These are phyloP conservation scores for Ichneumoninae sp. DNA, from an alignment of 2,888 invertebrate species.

Conservation along the genomic window DNA sequence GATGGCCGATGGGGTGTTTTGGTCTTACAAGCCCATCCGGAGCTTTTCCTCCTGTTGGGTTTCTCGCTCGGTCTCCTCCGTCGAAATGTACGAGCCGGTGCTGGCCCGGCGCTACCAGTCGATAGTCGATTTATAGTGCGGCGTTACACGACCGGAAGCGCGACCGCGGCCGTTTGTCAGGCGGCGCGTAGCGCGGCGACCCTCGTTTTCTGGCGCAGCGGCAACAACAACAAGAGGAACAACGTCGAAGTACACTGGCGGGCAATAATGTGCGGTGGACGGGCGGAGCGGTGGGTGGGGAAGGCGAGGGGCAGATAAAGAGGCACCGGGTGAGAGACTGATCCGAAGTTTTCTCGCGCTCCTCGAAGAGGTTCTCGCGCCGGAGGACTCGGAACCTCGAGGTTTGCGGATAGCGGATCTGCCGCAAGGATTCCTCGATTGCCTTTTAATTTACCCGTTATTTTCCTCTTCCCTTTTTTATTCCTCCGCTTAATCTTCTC, in stretches of 20 bases:
- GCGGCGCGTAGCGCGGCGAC: slow-evolving; percentile 9
- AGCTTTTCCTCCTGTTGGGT: slow-evolving; percentile 13
- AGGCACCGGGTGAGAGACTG: slow-evolving; percentile 23
- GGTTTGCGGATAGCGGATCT: neutral
- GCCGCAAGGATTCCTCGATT: slow-evolving; percentile 52
- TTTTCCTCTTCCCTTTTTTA: neutral
- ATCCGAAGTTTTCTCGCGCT: slow-evolving; percentile 1
- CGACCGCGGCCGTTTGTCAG: slow-evolving; percentile 68
- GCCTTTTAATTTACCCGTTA: slow-evolving; percentile 64
- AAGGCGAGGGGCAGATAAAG: slow-evolving; percentile 31
- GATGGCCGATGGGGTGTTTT: slow-evolving; percentile 28
- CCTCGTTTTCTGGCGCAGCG: slow-evolving; percentile 17
- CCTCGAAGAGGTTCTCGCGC: neutral
- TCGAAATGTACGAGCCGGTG: slow-evolving; percentile 59
- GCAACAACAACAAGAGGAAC: slow-evolving; percentile 18
- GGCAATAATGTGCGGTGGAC: slow-evolving; percentile 38
- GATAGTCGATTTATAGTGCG: slow-evolving; percentile 69
- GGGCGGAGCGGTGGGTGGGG: slow-evolving; percentile 15
- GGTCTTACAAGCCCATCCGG: slow-evolving; percentile 12
- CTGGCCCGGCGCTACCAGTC: slow-evolving; percentile 63
- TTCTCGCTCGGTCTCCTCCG: slow-evolving; percentile 26
- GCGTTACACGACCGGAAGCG: slow-evolving; percentile 67
- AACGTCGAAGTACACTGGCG: slow-evolving; percentile 1
- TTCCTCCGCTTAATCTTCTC: neutral
- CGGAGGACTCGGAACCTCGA: neutral